A percentile compares a stretch with the other conserved stretches of the same genome.
These are phyloP conservation scores for Cheirogaleus major DNA, from an alignment of 2,797 vertebrate species.

Conservation along the genomic window DNA sequence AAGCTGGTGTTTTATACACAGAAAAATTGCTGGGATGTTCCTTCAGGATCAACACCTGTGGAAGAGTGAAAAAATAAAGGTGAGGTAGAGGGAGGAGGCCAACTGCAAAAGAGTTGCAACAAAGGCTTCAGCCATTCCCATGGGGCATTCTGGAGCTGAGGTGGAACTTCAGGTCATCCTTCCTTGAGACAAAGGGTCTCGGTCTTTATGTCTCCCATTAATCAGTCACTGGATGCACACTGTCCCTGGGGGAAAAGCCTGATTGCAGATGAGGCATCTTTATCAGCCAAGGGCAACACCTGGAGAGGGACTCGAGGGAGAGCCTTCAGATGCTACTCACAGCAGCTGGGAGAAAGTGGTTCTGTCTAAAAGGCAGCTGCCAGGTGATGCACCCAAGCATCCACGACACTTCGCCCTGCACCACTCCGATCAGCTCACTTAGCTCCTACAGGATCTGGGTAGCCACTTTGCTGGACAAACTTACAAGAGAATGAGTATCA, in stretches of 20 bases:
- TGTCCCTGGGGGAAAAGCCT: not conserved
- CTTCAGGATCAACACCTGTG: not conserved
- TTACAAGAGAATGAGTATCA: not conserved
- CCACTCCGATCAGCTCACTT: not conserved
- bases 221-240: not conserved
- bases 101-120: not conserved
- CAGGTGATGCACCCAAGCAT: too few relatives aligned
- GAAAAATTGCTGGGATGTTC: not conserved
- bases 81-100: too few relatives aligned
- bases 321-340: not conserved
- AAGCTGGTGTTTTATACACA: not conserved
- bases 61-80: not conserved
- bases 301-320: not conserved
- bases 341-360: too few relatives aligned
- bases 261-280: not conserved
- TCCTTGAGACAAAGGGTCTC: not conserved
- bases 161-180: accelerated
- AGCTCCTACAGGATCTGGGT: not conserved
- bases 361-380: not conserved
- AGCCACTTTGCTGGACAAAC: not conserved
- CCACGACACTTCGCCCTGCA: not conserved
- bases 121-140: not conserved
- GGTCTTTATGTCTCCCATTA: accelerated
- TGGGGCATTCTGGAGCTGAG: not conserved
- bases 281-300: not conserved